phyloP scores from a whole-genome alignment of 2,113 vertebrate genomes.

The Micronisus gabar region DNA sequence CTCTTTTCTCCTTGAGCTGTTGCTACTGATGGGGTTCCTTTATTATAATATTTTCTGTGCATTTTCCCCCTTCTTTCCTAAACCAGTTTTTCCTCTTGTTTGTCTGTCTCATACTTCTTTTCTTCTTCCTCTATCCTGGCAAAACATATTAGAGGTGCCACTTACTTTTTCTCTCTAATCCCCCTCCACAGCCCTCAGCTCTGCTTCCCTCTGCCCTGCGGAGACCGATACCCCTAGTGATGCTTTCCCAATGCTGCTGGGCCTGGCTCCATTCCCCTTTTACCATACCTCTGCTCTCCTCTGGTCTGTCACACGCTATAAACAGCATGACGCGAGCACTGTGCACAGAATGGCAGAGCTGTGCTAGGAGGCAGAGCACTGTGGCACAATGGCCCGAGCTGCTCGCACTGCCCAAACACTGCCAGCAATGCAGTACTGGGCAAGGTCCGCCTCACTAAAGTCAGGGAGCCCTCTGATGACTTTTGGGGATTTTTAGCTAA shows the following conservation, averaged over 20 bases:
- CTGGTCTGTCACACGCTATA: not conserved
- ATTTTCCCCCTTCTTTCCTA: not conserved
- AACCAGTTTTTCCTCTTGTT: not conserved
- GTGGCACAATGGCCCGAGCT: not conserved
- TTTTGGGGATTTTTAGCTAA: not conserved
- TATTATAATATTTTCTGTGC: not conserved
- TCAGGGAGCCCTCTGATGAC: not conserved
- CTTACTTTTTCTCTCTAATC: not conserved
- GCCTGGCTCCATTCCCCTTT: not conserved
- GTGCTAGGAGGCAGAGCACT: not conserved
- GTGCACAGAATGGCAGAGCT: not conserved
- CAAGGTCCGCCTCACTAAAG: not conserved
- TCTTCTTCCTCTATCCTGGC: not conserved
- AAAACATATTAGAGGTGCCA: not conserved
- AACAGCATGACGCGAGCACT: not conserved
- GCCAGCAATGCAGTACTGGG: not conserved
- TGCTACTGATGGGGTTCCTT: not conserved
- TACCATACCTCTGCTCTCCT: not conserved
- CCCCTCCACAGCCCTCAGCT: not conserved
- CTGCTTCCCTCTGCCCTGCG: not conserved
- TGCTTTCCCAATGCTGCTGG: not conserved
- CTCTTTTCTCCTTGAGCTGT: not conserved
- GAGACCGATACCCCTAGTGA: not conserved
- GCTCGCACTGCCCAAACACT: accelerated
- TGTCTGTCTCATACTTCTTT: not conserved